Conservation (phyloP, 53 echinoderm and acorn worm species). For the Zoroaster sp. region DNA sequence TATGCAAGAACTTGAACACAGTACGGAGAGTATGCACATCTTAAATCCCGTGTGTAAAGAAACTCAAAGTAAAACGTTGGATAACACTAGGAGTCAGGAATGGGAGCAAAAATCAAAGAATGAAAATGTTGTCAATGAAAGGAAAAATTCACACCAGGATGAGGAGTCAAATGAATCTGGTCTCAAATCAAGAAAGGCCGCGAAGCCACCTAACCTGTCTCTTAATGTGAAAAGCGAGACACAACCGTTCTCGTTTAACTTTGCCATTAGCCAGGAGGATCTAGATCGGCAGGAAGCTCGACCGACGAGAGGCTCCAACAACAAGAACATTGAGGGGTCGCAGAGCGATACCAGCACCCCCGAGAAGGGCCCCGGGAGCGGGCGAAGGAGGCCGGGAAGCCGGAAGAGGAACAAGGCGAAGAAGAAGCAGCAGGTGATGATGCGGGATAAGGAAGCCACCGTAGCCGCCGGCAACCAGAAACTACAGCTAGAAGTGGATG, state of each 20-base stretch:
- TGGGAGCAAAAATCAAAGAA: background rate
- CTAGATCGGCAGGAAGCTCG: conserved; percentile 24
- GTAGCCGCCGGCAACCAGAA: conserved; percentile 33
- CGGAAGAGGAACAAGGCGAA: conserved; percentile 5
- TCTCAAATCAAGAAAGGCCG: background rate
- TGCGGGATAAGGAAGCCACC: conserved; percentile 13
- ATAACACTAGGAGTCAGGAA: background rate
- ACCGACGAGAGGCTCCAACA: conserved; percentile 1
- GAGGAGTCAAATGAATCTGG: background rate
- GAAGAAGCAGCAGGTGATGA: conserved; percentile 9
- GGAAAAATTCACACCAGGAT: background rate
- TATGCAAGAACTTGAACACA: conserved; percentile 18
- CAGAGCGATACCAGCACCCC: conserved; percentile 51
- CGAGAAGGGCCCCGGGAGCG: conserved; percentile 12
- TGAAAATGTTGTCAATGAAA: background rate
- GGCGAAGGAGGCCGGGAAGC: conserved; percentile 7
- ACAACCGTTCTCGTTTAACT: conserved; percentile 32
- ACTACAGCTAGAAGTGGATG: conserved; percentile 36
- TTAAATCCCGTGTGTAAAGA: background rate
- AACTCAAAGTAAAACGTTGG: background rate
- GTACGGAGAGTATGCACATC: conserved; percentile 36
- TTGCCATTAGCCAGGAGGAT: conserved; percentile 6
- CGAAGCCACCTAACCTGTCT: background rate
- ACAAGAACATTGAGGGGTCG: conserved; percentile 5
- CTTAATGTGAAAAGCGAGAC: background rate